These are phyloP conservation scores for Psilopogon haemacephalus DNA, from an alignment of 2,113 vertebrate genomes.

Conservation along the genomic window DNA sequence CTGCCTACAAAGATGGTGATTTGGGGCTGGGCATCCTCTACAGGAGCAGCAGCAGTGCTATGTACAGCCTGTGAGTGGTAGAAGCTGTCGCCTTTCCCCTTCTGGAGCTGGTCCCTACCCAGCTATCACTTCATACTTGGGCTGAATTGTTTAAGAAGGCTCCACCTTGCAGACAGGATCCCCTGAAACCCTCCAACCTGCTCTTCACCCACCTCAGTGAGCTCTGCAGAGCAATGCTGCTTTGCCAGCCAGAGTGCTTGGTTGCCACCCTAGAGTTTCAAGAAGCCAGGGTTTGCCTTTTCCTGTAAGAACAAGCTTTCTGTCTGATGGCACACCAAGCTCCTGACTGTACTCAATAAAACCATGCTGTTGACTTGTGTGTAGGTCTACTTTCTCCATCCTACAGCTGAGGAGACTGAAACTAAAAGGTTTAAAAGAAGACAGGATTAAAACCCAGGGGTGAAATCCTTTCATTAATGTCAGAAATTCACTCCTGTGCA, in stretches of 20 bases:
- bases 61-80: not conserved
- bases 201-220: accelerated
- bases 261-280: not conserved
- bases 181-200: not conserved
- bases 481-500: slow-evolving; percentile 26
- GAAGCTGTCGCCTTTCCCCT: not conserved
- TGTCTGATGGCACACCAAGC: not conserved
- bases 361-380: accelerated
- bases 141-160: not conserved
- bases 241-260: not conserved
- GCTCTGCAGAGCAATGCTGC: accelerated
- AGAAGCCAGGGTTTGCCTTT: not conserved
- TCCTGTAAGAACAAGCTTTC: not conserved
- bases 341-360: not conserved
- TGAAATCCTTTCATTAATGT: slow-evolving; percentile 40
- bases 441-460: not conserved
- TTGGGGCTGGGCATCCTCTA: not conserved
- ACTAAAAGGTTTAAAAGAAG: slow-evolving; percentile 21
- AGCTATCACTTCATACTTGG: not conserved
- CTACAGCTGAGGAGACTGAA: not conserved
- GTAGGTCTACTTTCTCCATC: not conserved
- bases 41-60: not conserved
- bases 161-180: not conserved
- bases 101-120: not conserved
- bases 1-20: not conserved